These are phyloP conservation scores for Caenorhabditis sulstoni DNA, from an alignment of 2,888 invertebrate genomes.

Conservation along the genomic window DNA sequence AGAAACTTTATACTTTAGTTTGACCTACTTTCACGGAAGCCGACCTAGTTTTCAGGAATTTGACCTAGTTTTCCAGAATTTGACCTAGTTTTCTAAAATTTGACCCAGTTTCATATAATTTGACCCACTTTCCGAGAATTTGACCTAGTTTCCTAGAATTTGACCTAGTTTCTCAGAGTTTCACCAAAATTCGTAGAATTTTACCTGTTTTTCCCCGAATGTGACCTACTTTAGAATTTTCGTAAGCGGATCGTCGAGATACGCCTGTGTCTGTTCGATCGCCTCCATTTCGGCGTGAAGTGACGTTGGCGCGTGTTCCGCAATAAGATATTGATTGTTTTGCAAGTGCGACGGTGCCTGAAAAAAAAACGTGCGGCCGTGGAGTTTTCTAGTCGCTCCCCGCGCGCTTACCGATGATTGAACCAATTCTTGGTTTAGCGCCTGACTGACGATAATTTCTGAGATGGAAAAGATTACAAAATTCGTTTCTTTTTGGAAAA, in stretches of 20 bases:
- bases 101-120: too few species aligned
- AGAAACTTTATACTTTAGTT: too few species aligned
- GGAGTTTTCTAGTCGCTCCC: not conserved
- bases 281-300: slow-evolving; percentile 44
- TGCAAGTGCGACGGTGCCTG: not conserved
- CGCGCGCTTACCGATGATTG: slow-evolving; percentile 16
- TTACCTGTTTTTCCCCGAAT: not conserved
- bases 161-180: too few species aligned
- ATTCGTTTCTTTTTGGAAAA: not conserved
- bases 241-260: slow-evolving; percentile 53
- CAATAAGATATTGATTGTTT: not conserved
- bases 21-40: too few species aligned
- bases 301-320: slow-evolving; percentile 21
- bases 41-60: too few species aligned
- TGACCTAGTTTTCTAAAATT: too few species aligned
- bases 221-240: slow-evolving; percentile 52
- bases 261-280: slow-evolving; percentile 32
- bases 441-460: slow-evolving; percentile 59
- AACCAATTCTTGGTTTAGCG: slow-evolving; percentile 23
- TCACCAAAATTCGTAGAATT: too few species aligned
- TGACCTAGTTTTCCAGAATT: too few species aligned
- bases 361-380: not conserved
- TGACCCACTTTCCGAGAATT: too few species aligned
- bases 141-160: too few species aligned
- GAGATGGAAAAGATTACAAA: slow-evolving; percentile 1